A percentile compares a stretch with the other conserved stretches of the same genome.
Evolutionary conservation across 2,797 vertebrate species (phyloP).

Genomic region (Dendrocincla fuliginosa): DNA sequence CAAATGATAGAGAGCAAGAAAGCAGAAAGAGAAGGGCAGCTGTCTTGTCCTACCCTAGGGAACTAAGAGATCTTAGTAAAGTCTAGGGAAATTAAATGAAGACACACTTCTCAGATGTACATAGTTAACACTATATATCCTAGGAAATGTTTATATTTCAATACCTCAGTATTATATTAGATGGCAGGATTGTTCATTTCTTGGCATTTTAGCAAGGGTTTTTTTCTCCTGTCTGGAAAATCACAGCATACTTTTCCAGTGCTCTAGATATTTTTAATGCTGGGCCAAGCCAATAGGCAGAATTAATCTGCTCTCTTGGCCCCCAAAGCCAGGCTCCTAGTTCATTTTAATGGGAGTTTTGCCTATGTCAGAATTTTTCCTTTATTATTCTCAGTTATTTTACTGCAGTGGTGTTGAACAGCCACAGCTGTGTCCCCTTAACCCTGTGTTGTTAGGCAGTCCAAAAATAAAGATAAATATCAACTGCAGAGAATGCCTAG

Average conservation of each 20-base stretch:
- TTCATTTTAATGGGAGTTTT: background rate
- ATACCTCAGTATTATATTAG: background rate
- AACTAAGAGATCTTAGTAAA: background rate
- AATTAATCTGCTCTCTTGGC: background rate
- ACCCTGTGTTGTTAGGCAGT: background rate
- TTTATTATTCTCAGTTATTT: background rate
- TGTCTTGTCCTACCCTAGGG: background rate
- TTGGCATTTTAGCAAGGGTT: background rate
- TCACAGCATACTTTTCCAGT: background rate
- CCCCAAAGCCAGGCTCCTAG: background rate
- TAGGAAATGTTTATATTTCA: background rate
- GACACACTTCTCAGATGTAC: background rate
- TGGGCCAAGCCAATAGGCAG: background rate
- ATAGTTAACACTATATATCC: background rate
- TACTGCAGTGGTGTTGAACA: background rate
- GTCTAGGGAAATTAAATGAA: background rate
- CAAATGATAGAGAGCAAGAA: background rate
- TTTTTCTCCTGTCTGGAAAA: background rate
- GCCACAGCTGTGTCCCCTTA: background rate
- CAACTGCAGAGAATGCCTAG: background rate
- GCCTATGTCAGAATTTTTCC: background rate
- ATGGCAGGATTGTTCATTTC: background rate
- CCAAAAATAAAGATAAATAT: background rate
- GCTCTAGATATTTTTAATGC: background rate
- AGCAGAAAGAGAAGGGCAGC: background rate